These are phyloP conservation scores for Myotis vivesi DNA, from an alignment of 2,797 vertebrate genomes.

Conservation along the genomic window DNA sequence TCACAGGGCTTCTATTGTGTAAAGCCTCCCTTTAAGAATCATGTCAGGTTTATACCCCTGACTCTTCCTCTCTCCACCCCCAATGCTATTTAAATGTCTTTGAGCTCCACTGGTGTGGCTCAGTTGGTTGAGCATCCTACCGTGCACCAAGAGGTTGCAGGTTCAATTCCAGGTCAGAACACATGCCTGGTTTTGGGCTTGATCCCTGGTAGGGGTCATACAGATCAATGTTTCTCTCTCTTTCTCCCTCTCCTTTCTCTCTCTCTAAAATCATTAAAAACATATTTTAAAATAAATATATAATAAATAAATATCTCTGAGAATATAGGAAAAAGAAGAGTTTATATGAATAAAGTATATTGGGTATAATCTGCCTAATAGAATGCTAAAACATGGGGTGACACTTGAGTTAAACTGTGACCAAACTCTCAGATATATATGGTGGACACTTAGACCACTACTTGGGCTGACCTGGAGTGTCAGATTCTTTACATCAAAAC, in stretches of 20 bases:
- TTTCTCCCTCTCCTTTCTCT: too few relatives aligned
- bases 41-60: neutral
- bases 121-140: too few relatives aligned
- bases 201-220: neutral
- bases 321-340: neutral
- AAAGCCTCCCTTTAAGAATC: neutral
- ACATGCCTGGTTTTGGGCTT: neutral
- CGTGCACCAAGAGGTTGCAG: neutral
- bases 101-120: neutral
- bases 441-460: neutral
- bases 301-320: neutral
- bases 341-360: neutral
- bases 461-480: neutral
- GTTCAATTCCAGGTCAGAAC: neutral
- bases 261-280: neutral
- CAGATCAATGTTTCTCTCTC: neutral
- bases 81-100: neutral
- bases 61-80: neutral
- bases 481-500: neutral
- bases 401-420: neutral
- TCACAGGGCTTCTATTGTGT: neutral
- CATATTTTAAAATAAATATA: neutral
- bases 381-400: neutral
- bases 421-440: neutral
- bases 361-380: neutral